Conservation (phyloP, 2,888 invertebrate species). For the Chironomus tentans region DNA sequence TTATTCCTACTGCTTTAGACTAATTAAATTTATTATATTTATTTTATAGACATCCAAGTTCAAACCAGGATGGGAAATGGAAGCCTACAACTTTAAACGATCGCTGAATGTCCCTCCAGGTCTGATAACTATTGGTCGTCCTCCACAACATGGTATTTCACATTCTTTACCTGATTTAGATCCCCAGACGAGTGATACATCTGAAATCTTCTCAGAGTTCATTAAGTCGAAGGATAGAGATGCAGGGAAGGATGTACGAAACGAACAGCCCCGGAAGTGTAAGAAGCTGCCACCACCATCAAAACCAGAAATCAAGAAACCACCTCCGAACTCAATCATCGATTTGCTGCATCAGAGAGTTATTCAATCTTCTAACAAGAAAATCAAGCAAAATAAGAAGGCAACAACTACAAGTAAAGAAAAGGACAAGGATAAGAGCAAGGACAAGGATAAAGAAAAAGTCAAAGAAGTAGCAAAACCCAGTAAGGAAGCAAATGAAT, state of each 20-base stretch:
- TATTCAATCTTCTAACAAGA: conserved; percentile 18
- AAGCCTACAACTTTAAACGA: conserved; percentile 71
- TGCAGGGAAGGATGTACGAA: conserved; percentile 43
- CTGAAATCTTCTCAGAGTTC: conserved; percentile 29
- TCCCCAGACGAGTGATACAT: conserved; percentile 60
- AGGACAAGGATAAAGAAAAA: conserved; percentile 29
- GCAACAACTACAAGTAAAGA: background rate
- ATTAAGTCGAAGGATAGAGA: conserved; percentile 18
- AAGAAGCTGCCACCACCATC: background rate
- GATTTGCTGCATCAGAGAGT: conserved; percentile 39
- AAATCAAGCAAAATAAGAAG: background rate
- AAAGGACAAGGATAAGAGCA: background rate
- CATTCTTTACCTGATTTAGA: conserved; percentile 71
- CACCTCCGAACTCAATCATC: conserved; percentile 40
- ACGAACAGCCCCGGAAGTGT: background rate
- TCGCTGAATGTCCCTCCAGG: conserved; percentile 72
- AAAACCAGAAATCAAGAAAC: conserved; percentile 27
- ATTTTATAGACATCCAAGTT: conserved; percentile 55
- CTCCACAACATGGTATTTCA: conserved; percentile 59
- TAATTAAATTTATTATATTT: background rate
- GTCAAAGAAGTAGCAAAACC: too few relatives aligned
- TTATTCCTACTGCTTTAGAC: background rate
- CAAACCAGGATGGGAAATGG: conserved; percentile 74
- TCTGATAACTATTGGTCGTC: conserved; percentile 68
- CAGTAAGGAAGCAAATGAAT: conserved; percentile 21